Conservation (phyloP, 2,888 invertebrate species). For the Malthinus flaveolus region DNA sequence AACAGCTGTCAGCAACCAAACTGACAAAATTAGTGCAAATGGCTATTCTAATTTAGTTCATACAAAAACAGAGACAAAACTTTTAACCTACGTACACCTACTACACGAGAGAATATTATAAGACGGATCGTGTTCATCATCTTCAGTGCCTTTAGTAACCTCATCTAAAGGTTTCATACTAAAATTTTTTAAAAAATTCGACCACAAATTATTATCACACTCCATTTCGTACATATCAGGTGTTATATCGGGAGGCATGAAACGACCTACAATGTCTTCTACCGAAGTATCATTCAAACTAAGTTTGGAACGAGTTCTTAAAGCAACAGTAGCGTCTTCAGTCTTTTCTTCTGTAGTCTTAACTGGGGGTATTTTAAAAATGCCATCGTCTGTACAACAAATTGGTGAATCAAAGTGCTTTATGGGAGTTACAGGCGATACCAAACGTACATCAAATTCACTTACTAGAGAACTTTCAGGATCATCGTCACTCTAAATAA, state of each 20-base stretch:
- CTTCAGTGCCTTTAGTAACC: no score
- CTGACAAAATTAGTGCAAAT: no score
- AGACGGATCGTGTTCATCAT: constrained; percentile 89
- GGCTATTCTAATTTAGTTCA: no score
- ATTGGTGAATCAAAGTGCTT: no score
- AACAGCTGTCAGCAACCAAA: no score
- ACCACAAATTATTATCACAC: constrained; percentile 71
- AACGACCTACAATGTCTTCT: constrained; percentile 84
- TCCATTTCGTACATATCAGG: constrained; percentile 75
- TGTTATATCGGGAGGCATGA: constrained; percentile 90
- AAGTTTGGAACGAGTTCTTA: no score
- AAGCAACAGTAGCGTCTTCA: no score
- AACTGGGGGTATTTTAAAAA: constrained; percentile 69
- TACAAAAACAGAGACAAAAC: no score
- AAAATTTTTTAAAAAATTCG: constrained; percentile 75
- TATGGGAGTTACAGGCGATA: no score
- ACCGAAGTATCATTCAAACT: constrained; percentile 82
- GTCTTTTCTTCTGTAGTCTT: constrained; percentile 34
- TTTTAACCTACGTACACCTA: no score
- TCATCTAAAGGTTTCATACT: constrained; percentile 66
- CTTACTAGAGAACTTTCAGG: constrained; percentile 65
- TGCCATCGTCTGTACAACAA: constrained; percentile 64
- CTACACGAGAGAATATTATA: constrained; percentile 85
- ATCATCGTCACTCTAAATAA: no score
- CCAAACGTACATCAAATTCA: constrained; percentile 70